These are phyloP conservation scores for Oncopodura yosiiana DNA, from an alignment of 1,140 invertebrate genomes.

Conservation along the genomic window DNA sequence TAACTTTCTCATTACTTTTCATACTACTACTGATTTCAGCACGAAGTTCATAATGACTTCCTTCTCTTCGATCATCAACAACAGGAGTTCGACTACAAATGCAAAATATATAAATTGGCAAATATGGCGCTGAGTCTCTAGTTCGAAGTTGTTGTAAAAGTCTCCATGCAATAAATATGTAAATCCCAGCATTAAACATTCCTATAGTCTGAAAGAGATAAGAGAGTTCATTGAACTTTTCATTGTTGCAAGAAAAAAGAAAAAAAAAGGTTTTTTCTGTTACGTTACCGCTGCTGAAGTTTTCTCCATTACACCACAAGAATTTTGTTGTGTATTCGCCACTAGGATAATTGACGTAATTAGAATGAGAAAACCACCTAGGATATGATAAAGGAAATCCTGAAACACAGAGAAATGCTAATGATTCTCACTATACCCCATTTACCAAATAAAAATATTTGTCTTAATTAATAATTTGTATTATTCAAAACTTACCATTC, in stretches of 20 bases:
- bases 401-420: neutral
- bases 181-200: conserved; percentile 16
- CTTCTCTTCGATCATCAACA: conserved; percentile 9
- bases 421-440: neutral
- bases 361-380: neutral
- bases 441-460: neutral
- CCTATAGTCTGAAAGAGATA: conserved; percentile 14
- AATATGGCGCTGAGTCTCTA: neutral
- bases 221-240: neutral
- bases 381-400: conserved; percentile 21
- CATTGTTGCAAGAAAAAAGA: neutral
- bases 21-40: no score
- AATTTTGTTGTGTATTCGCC: conserved; percentile 2
- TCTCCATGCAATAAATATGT: conserved; percentile 17
- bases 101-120: conserved; percentile 21
- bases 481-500: conserved; percentile 11
- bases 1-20: no score
- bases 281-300: conserved; percentile 18
- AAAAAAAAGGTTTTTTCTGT: neutral
- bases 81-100: conserved; percentile 14
- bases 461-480: neutral
- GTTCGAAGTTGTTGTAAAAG: conserved; percentile 8
- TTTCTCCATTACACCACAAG: conserved; percentile 25
- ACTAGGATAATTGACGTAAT: conserved; percentile 15
- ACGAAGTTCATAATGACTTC: no score